phyloP scores from a whole-genome alignment of 2,113 vertebrate species.

The Spheniscus mendiculus region DNA sequence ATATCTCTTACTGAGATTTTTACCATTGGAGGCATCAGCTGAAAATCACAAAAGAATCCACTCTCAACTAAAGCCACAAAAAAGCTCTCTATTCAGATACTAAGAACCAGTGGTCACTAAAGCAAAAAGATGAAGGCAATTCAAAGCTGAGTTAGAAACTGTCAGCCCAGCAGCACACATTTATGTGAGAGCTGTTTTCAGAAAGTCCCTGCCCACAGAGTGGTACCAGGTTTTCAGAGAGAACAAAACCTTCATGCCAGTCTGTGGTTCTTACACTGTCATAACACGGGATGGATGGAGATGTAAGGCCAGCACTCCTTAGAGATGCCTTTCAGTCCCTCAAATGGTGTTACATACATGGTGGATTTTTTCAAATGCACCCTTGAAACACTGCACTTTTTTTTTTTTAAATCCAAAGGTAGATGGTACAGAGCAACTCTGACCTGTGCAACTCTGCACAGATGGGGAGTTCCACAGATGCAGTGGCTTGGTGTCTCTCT shows the following conservation, averaged over 20 bases:
- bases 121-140: not conserved
- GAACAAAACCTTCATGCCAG: not conserved
- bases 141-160: not conserved
- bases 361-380: not conserved
- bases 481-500: not conserved
- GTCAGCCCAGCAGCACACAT: not conserved
- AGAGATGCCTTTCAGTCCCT: not conserved
- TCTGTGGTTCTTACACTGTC: not conserved
- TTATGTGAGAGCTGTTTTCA: not conserved
- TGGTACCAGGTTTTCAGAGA: not conserved
- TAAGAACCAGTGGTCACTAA: not conserved
- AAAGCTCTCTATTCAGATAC: not conserved
- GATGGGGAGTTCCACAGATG: not conserved
- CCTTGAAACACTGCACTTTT: not conserved
- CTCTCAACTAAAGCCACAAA: not conserved
- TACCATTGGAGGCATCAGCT: not conserved
- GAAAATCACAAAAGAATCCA: not conserved
- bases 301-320: not conserved
- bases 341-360: not conserved
- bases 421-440: not conserved
- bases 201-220: not conserved
- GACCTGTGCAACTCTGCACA: not conserved
- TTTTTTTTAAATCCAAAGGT: not conserved
- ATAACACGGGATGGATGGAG: fast-evolving
- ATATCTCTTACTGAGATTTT: not conserved